phyloP scores from a whole-genome alignment of 2,113 vertebrate genomes.

The Rhea pennata region DNA sequence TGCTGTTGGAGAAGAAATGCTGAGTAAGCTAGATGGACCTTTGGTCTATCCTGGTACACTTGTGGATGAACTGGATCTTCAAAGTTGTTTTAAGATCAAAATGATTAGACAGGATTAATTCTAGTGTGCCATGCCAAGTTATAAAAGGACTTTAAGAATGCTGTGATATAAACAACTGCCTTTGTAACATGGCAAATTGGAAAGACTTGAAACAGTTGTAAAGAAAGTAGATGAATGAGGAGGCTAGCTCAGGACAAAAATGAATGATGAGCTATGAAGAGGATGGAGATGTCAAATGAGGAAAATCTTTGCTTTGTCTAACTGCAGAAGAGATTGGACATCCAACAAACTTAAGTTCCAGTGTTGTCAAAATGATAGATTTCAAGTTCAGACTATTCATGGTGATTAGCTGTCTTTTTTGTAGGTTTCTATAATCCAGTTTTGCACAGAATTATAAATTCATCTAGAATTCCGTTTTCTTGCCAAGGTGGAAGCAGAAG shows the following conservation, averaged over 20 bases:
- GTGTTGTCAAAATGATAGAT: rapidly evolving
- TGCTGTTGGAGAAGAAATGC: rapidly evolving
- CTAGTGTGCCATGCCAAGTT: too few relatives aligned
- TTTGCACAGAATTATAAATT: background rate
- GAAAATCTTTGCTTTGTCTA: background rate
- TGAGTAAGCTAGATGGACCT: background rate
- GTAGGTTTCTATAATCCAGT: rapidly evolving
- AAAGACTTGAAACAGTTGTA: background rate
- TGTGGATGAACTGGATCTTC: background rate
- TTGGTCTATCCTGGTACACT: background rate
- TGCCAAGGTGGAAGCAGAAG: background rate
- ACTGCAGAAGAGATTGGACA: rapidly evolving
- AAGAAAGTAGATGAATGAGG: background rate
- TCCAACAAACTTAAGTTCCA: too few relatives aligned
- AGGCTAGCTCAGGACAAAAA: rapidly evolving
- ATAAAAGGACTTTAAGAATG: too few relatives aligned
- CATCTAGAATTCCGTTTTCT: rapidly evolving
- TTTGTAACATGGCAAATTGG: too few relatives aligned
- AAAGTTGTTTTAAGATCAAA: background rate
- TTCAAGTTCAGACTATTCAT: rapidly evolving
- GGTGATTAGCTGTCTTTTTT: too few relatives aligned
- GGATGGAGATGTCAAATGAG: rapidly evolving
- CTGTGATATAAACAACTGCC: background rate
- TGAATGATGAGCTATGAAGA: rapidly evolving
- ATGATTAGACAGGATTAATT: rapidly evolving